phyloP scores from a whole-genome alignment of 2,797 vertebrate species.

The Percopsis omiscomaycus region DNA sequence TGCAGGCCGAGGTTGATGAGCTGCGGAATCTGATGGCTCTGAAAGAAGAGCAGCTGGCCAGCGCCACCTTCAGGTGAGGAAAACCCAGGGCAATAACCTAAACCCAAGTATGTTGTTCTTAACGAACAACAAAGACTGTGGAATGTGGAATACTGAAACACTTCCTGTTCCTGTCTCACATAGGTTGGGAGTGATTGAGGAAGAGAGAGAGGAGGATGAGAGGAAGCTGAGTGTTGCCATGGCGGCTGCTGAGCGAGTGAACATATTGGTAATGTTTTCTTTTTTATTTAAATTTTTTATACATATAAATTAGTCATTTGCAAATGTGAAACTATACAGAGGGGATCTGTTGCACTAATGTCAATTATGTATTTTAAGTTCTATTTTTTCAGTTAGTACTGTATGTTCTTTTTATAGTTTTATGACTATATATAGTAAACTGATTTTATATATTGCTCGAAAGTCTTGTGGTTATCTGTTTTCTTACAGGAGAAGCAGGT shows the following conservation, averaged over 20 bases:
- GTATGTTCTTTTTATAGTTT: no score
- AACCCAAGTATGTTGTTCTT: background rate
- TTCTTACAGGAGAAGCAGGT: constrained; percentile 78
- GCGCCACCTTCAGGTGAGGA: constrained; percentile 78
- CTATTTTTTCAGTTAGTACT: no score
- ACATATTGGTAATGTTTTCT: constrained; percentile 69
- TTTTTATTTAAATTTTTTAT: background rate
- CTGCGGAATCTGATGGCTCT: constrained; percentile 71
- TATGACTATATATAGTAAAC: no score
- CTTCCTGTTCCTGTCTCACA: constrained; percentile 8
- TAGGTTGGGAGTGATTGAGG: constrained; percentile 81
- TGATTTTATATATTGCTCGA: no score
- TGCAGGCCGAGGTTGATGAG: constrained; percentile 68
- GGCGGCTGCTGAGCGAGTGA: constrained; percentile 77
- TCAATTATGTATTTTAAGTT: no score
- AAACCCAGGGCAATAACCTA: background rate
- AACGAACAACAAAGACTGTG: no score
- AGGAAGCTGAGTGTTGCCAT: constrained; percentile 71
- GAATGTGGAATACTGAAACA: background rate
- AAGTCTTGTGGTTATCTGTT: constrained; percentile 13
- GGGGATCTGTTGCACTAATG: no score
- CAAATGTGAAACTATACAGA: background rate
- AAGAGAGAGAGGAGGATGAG: constrained; percentile 81
- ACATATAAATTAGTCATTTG: background rate
- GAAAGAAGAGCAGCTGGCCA: constrained; percentile 73